Evolutionary conservation across 2,113 vertebrate genomes (phyloP).

Genomic region (Nerophis lumbriciformis): DNA sequence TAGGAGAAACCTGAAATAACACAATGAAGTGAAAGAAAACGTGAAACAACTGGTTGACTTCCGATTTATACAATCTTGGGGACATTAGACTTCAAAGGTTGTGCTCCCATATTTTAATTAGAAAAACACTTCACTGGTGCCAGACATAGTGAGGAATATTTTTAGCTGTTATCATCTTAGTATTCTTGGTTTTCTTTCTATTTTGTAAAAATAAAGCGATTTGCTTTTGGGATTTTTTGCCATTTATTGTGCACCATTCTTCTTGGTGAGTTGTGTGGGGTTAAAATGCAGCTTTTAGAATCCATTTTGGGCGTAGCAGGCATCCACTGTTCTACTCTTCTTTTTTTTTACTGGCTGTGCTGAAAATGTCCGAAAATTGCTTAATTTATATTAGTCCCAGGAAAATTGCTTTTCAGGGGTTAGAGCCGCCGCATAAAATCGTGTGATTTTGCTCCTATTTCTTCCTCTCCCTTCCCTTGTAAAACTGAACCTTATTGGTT

Average conservation of each 20-base stretch:
- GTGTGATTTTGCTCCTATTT: slow-evolving; percentile 66
- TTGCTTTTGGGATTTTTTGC: slow-evolving; percentile 24
- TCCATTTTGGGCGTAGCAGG: slow-evolving; percentile 28
- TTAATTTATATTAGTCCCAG: slow-evolving; percentile 62
- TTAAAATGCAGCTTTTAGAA: slow-evolving; percentile 22
- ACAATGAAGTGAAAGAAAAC: no score
- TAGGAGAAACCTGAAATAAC: no score
- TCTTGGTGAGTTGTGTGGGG: slow-evolving; percentile 24
- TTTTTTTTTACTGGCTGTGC: slow-evolving; percentile 44
- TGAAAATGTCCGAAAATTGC: slow-evolving; percentile 64
- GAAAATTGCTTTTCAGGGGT: slow-evolving; percentile 59
- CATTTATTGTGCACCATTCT: slow-evolving; percentile 7
- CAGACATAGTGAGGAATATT: slow-evolving; percentile 12
- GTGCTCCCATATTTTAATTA: no score
- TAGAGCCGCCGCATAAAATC: slow-evolving; percentile 61
- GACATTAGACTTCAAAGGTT: no score
- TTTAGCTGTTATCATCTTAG: slow-evolving; percentile 38
- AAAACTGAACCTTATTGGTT: slow-evolving; percentile 70
- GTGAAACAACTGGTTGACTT: no score
- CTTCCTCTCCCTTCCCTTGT: slow-evolving; percentile 56
- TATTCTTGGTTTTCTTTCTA: slow-evolving; percentile 22
- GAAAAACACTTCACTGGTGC: not conserved
- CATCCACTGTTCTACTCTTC: slow-evolving; percentile 40
- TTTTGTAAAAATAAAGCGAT: slow-evolving; percentile 14
- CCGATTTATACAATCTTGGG: no score